phyloP scores from a whole-genome alignment of 2,797 vertebrate species.

The Dipus sagitta region DNA sequence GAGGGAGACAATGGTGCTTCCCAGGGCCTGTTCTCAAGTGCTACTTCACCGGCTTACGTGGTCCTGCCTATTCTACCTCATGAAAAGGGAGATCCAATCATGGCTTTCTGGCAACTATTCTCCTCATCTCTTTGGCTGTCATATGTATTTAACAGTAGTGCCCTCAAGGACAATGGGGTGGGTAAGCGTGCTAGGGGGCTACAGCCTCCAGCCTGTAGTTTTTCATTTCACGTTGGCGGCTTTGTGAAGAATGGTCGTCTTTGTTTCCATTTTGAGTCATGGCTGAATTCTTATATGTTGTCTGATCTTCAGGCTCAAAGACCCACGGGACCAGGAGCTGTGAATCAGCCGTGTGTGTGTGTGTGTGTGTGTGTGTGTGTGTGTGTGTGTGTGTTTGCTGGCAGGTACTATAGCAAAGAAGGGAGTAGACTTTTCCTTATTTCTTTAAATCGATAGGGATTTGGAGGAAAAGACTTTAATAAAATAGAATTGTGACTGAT shows the following conservation, averaged over 20 bases:
- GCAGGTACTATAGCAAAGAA: slow-evolving; percentile 85
- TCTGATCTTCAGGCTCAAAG: slow-evolving; percentile 89
- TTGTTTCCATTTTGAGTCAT: slow-evolving; percentile 89
- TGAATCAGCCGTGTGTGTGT: slow-evolving; percentile 85
- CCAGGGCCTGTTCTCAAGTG: slow-evolving; percentile 81
- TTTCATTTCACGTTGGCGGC: slow-evolving; percentile 85
- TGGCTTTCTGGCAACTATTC: slow-evolving; percentile 86
- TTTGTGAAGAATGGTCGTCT: slow-evolving; percentile 87
- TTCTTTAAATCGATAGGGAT: slow-evolving; percentile 86
- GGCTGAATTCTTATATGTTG: slow-evolving; percentile 88
- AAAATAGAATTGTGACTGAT: slow-evolving; percentile 84
- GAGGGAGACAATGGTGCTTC: slow-evolving; percentile 79
- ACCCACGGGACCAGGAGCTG: slow-evolving; percentile 87
- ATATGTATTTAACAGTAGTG: slow-evolving; percentile 86
- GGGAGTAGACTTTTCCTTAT: slow-evolving; percentile 79
- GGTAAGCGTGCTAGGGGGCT: slow-evolving; percentile 84
- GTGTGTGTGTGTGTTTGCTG: slow-evolving; percentile 81
- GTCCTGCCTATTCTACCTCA: slow-evolving; percentile 82
- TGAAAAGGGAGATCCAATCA: slow-evolving; percentile 83
- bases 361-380: slow-evolving; percentile 69
- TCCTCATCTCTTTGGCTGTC: slow-evolving; percentile 84
- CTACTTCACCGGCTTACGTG: slow-evolving; percentile 83
- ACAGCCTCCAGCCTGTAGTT: slow-evolving; percentile 83
- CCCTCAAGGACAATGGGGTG: slow-evolving; percentile 87
- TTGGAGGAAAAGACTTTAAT: slow-evolving; percentile 85